phyloP scores from a whole-genome alignment of 2,888 invertebrate genomes.

The Liopterus haemorrhoidalis region DNA sequence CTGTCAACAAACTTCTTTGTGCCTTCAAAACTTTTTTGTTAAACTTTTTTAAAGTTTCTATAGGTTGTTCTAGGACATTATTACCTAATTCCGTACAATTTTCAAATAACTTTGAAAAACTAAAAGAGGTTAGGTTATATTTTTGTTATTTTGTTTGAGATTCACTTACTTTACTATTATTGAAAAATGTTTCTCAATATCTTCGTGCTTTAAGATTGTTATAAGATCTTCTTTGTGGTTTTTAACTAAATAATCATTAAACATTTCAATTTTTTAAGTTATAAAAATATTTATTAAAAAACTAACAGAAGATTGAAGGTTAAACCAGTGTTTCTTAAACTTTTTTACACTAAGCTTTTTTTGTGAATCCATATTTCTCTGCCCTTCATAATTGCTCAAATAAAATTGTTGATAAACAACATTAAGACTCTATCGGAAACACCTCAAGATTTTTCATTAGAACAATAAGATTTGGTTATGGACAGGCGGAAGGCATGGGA shows the following conservation, averaged over 20 bases:
- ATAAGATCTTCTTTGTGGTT: constrained; percentile 58
- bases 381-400: too few species aligned
- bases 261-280: constrained; percentile 23
- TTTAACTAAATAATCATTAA: constrained; percentile 52
- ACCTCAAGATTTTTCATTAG: too few species aligned
- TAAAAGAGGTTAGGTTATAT: constrained; percentile 42
- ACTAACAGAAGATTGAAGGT: too few species aligned
- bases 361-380: too few species aligned
- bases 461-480: too few species aligned
- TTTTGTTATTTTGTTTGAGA: constrained; percentile 13
- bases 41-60: constrained; percentile 57
- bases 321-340: constrained; percentile 1
- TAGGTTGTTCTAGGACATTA: constrained; percentile 59
- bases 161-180: constrained; percentile 64
- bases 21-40: constrained; percentile 56
- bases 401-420: too few species aligned
- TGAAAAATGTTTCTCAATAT: constrained; percentile 57
- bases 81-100: constrained; percentile 61
- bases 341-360: not conserved
- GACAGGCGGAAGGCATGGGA: too few species aligned
- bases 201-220: constrained; percentile 55
- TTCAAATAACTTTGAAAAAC: constrained; percentile 66
- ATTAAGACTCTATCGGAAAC: too few species aligned
- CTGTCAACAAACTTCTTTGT: constrained; percentile 53
- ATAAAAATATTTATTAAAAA: not conserved